Conservation (phyloP, 1,140 invertebrate genomes). For the Sinonovacula constricta region DNA sequence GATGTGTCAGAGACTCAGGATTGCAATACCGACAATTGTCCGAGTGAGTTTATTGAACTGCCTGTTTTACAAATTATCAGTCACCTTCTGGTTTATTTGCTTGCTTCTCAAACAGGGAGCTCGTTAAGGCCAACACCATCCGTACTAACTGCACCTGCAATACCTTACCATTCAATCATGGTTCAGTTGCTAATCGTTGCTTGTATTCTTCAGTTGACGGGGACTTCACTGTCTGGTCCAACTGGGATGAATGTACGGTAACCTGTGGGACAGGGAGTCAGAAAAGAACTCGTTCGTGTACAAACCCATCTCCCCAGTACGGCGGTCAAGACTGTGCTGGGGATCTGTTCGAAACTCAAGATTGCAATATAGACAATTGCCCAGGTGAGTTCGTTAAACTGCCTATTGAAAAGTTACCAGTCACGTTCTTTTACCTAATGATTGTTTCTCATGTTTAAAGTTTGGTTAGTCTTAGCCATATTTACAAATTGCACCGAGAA, state of each 20-base stretch:
- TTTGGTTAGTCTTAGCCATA: too few species aligned
- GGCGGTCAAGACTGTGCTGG: conserved; percentile 54
- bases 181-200: too few species aligned
- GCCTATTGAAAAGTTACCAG: not conserved
- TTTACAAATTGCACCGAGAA: too few species aligned
- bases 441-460: too few species aligned
- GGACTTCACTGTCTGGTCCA: conserved; percentile 79
- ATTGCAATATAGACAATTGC: conserved; percentile 49
- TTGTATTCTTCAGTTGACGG: conserved; percentile 55
- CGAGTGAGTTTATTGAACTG: too few species aligned
- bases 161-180: too few species aligned
- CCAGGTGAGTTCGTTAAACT: conserved; percentile 16
- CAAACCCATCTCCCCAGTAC: conserved; percentile 37
- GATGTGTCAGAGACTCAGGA: not conserved
- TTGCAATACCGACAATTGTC: conserved; percentile 48
- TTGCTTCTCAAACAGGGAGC: too few species aligned
- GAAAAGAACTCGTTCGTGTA: conserved; percentile 80
- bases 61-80: too few species aligned
- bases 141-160: too few species aligned
- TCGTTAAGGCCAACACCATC: too few species aligned
- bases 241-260: conserved; percentile 92
- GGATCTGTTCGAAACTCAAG: conserved; percentile 28
- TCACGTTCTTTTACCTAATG: not conserved
- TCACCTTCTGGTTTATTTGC: too few species aligned
- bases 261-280: conserved; percentile 92